Conservation (phyloP, 1,140 invertebrate genomes). For the Steinernema khuongi region DNA sequence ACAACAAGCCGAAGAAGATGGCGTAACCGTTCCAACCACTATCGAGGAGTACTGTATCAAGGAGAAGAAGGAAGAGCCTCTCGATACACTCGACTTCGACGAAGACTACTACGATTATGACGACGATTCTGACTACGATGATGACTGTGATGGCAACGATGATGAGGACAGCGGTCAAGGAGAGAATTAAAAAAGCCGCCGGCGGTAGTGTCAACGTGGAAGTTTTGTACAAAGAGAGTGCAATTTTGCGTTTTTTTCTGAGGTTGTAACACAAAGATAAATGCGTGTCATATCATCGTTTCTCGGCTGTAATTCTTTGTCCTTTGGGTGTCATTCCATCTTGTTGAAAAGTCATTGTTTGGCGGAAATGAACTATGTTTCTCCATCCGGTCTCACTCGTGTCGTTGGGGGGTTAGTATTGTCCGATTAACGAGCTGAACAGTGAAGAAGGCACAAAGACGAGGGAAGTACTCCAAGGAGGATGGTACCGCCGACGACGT, state of each 20-base stretch:
- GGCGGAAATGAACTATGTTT: no score
- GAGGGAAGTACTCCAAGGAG: no score
- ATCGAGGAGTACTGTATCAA: slow-evolving; percentile 97
- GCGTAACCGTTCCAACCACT: slow-evolving; percentile 89
- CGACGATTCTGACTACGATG: slow-evolving; percentile 64
- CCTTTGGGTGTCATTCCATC: no score
- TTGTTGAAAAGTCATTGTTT: no score
- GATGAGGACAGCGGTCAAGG: slow-evolving; percentile 54
- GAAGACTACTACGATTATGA: slow-evolving; percentile 56
- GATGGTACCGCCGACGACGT: neutral
- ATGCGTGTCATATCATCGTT: neutral
- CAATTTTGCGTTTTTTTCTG: slow-evolving; percentile 5
- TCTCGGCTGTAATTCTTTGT: no score
- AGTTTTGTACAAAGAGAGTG: neutral
- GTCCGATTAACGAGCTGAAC: no score
- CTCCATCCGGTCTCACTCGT: no score
- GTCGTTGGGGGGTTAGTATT: no score
- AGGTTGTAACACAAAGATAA: neutral
- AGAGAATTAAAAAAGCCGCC: slow-evolving; percentile 37
- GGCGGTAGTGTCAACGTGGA: neutral
- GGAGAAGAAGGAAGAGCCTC: slow-evolving; percentile 60
- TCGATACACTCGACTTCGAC: slow-evolving; percentile 48
- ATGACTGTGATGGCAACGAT: slow-evolving; percentile 40
- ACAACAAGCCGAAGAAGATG: slow-evolving; percentile 88
- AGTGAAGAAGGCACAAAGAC: no score